Base-by-base conservation (phyloP, 2,113 vertebrate species). In the Haemorhous mexicanus region DNA sequence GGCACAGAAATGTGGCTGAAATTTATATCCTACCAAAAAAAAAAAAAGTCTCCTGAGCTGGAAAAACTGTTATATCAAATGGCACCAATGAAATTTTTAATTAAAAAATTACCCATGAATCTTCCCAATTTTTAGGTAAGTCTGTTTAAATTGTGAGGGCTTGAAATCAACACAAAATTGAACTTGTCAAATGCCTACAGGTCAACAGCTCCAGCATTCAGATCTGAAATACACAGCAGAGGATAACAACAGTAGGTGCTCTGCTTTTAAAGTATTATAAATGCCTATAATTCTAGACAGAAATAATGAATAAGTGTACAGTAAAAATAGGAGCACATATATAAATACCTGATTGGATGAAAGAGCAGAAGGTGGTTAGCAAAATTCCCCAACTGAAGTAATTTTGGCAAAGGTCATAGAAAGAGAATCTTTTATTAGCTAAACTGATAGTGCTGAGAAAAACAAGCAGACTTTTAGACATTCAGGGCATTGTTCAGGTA, bases 141-240 rank as follows among this genome's bases (percentile, higher is more conserved):
- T 96, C 62, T 97, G 92, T 77, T 99, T 98, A 78, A 97, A 98
- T 90, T 98, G 96, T 2, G 98, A 99, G 13, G 97, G 98, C 91
- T 98, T 99, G 96, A 99, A 99, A 96, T 99, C 98, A 35, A 98
- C 52, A 47, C 98, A 99, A 27, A 98, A 98, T 85, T 98, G 82
- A 98, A 99, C 96, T 98, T 97, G 76, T 98, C 98, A 94, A 98
- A 98, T 2, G 97, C 96, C 68, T 98, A 97, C 73, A 98, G 95
- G 90, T 98, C 97, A 73, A 98, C 97, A 68, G 97, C 98, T 97
- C 98, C 98, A n/a, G 98, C 98, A n/a, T 97, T 97, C 69, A 98
- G 88, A 12, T n/a, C 95, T 96, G 82, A 84, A 96, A 92, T 30
- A 67, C 24, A 66, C 3, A 77, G 41, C 16, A 88, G 20, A 55